phyloP scores from a whole-genome alignment of 2,113 vertebrate genomes.

The Leucosticte australis region DNA sequence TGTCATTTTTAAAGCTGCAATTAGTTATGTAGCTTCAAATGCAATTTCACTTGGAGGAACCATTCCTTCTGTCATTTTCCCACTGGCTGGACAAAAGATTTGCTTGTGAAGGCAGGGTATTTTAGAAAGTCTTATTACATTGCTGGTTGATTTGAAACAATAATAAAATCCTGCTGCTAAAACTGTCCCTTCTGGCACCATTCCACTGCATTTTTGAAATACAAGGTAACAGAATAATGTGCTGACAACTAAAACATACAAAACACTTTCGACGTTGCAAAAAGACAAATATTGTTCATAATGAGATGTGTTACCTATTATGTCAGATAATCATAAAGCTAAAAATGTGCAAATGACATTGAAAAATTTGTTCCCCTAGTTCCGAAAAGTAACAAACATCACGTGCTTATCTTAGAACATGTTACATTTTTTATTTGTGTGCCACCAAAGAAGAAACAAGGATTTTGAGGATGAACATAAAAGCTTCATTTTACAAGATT shows the following conservation, averaged over 20 bases:
- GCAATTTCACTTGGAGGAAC: background rate
- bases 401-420: background rate
- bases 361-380: background rate
- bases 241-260: background rate
- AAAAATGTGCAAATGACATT: background rate
- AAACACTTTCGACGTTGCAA: background rate
- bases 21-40: background rate
- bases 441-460: background rate
- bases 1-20: background rate
- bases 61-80: background rate
- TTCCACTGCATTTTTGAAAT: conserved; percentile 20
- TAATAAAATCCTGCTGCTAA: conserved; percentile 36
- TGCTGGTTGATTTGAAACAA: conserved; percentile 9
- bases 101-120: background rate
- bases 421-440: background rate
- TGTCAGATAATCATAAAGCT: background rate
- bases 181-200: conserved; percentile 1
- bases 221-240: background rate
- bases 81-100: background rate
- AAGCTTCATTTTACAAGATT: background rate
- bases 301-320: background rate
- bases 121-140: background rate
- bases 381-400: background rate
- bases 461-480: background rate
- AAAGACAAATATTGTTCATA: conserved; percentile 9